Evolutionary conservation across 1,140 invertebrate genomes (phyloP).

Genomic region (Danaus melanippus): DNA sequence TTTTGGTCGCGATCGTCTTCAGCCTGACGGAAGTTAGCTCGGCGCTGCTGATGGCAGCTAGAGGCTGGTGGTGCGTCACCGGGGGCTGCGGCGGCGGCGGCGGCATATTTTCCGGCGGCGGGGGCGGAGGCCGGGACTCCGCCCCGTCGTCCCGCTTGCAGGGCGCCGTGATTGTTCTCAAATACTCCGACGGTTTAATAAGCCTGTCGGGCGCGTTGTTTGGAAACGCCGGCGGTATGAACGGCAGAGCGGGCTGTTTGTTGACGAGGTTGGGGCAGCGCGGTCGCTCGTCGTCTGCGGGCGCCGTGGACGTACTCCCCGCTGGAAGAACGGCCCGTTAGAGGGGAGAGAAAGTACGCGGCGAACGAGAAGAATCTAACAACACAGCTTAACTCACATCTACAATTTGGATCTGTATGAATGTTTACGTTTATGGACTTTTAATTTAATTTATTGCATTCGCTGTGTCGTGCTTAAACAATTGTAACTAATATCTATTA

Average conservation of each 20-base stretch:
- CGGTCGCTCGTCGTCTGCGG: constrained; percentile 66
- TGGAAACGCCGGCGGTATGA: constrained; percentile 90
- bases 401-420: no score
- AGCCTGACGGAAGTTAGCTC: constrained; percentile 87
- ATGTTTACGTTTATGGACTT: no score
- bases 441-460: no score
- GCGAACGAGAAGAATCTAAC: no score
- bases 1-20: constrained; percentile 82
- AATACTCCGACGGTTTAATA: constrained; percentile 93
- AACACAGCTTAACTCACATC: no score
- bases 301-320: constrained; percentile 48
- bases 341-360: constrained; percentile 62
- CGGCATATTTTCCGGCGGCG: constrained; percentile 65
- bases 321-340: constrained; percentile 47
- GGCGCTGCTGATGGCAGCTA: constrained; percentile 88
- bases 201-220: constrained; percentile 81
- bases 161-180: constrained; percentile 80
- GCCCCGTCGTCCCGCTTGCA: constrained; percentile 72
- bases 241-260: constrained; percentile 87
- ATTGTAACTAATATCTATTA: no score
- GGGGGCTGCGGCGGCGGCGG: constrained; percentile 71
- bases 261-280: constrained; percentile 79
- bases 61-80: constrained; percentile 75
- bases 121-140: constrained; percentile 71
- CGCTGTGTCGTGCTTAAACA: no score